These are phyloP conservation scores for Prinia subflava DNA, from an alignment of 2,113 vertebrate genomes.

Conservation along the genomic window DNA sequence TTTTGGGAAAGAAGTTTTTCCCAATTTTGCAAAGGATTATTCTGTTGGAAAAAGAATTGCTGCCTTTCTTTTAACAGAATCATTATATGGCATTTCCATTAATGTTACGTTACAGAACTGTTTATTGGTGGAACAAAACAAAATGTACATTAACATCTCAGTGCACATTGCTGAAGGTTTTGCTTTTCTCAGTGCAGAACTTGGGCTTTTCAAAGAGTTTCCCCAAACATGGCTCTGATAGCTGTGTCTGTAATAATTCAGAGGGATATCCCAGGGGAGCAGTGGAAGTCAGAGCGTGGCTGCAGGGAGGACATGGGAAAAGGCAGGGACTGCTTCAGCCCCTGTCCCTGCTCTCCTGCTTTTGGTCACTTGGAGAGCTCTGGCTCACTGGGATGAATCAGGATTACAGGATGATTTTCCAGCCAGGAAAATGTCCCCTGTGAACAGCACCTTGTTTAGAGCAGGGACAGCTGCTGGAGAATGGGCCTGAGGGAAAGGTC, in stretches of 20 bases:
- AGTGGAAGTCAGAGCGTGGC: neutral
- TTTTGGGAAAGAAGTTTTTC: neutral
- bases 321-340: neutral
- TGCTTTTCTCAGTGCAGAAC: neutral
- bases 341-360: neutral
- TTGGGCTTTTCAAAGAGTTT: neutral
- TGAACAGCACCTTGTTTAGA: neutral
- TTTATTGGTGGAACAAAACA: neutral
- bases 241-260: neutral
- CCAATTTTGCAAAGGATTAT: neutral
- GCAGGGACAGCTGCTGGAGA: neutral
- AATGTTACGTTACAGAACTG: neutral
- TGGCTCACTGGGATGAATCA: fast-evolving
- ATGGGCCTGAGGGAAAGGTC: neutral
- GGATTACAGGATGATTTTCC: neutral
- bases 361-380: neutral
- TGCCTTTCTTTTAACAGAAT: neutral
- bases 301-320: constrained; percentile 14
- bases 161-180: neutral
- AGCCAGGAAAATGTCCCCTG: neutral
- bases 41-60: neutral
- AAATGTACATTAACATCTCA: neutral
- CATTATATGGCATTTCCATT: neutral
- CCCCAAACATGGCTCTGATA: neutral
- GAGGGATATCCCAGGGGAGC: neutral